Conservation (phyloP, 2,888 invertebrate species). For the Torymus aiolomorphi region DNA sequence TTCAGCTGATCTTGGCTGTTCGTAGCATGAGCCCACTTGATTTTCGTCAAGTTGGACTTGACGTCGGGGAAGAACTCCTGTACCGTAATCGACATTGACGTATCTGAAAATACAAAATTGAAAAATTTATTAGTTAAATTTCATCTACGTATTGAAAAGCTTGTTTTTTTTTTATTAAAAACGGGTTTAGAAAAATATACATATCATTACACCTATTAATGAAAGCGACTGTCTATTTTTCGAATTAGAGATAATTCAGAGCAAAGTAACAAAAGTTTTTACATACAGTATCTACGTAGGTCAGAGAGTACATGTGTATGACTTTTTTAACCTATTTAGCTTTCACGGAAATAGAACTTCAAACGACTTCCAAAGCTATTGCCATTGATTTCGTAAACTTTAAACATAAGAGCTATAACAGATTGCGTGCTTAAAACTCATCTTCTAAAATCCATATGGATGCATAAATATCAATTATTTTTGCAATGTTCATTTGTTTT, state of each 20-base stretch:
- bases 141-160: neutral
- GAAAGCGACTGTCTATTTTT: too few relatives aligned
- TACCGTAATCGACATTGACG: constrained; percentile 63
- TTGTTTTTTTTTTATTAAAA: neutral
- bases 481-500: too few relatives aligned
- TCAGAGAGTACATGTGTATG: neutral
- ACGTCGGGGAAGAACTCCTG: constrained; percentile 76
- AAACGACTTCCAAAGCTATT: neutral
- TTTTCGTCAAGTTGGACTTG: constrained; percentile 81
- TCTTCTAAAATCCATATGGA: neutral
- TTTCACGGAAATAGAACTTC: constrained; percentile 5
- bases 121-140: neutral
- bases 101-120: constrained; percentile 63
- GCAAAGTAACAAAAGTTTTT: too few relatives aligned
- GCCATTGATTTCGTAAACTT: constrained; percentile 7
- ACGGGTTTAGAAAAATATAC: neutral
- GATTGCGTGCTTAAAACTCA: constrained; percentile 8
- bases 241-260: too few relatives aligned
- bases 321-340: constrained; percentile 5
- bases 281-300: neutral
- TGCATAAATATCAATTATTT: too few relatives aligned
- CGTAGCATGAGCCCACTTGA: constrained; percentile 92
- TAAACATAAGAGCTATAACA: neutral
- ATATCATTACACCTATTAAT: too few relatives aligned
- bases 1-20: constrained; percentile 83